Base-by-base conservation (phyloP, 2,797 vertebrate species). In the Fundulus diaphanus region DNA sequence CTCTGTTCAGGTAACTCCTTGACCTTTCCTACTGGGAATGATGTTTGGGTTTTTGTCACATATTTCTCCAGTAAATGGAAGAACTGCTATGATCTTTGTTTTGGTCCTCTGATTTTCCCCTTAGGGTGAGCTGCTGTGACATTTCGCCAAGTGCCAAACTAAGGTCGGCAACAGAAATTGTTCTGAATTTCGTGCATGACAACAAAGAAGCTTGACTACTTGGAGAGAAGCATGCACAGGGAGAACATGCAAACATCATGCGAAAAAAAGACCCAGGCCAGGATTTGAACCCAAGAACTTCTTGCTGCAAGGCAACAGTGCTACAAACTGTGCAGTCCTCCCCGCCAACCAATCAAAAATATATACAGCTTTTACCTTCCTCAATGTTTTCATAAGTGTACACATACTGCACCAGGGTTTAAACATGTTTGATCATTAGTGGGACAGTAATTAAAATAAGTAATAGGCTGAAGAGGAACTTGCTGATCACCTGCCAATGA, bases 31-130 rank as follows among this genome's bases (percentile, higher is more conserved):
- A 44, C 44, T 5, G 27, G 72, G 22, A 18, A 1, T 73, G 70
- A 57, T 52, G 63, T 72, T 75, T 56, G 65, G 35, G 22, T 52
- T 66, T 35, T 67, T 35, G 29, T 52, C 24, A 61, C 71, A 72
- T n/a, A 76, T 61, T 57, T 27, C 37, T 76, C 13, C 33, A 76
- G 68, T 51, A 54, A 69, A 31, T 48, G 33, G 44, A 75, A 57
- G 40, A 29, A 71, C 15, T 77, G 59, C 31, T 42, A 7, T 35
- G 49, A 71, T 56, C 31, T 46, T 42, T 31, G 15, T 44, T 66
- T n/a, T 61, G 33, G 24, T 35, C 24, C 12, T 51, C 35, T 33
- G 22, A 75, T 65, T 63, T 70, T 70, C 20, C 48, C 76, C 59
- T 67, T 6, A 56, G 49, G 76, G 54, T 66, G 29, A 72, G n/a